Evolutionary conservation across 2,888 invertebrate genomes (phyloP), one percentile per base, ranked within the genome.

Genomic region (Drosophila heteroneura): DNA sequence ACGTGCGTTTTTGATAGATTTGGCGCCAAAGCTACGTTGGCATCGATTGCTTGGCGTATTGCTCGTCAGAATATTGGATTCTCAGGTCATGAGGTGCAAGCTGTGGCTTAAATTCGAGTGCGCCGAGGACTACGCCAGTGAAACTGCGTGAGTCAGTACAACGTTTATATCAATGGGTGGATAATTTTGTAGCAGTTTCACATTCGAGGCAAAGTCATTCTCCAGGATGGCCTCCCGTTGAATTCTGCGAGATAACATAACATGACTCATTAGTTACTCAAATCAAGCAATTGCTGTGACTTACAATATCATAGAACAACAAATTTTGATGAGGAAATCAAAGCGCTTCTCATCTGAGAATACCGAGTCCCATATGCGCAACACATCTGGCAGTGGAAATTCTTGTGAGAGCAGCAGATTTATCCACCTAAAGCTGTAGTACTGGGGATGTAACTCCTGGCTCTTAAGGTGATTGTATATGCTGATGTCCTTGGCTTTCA

Each of bases 301-400:
- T 96, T 95, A 98, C 98, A 98, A 95, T 84, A 99, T 97, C 99
- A 99, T 99, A 89, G 99, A 98, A 94, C 98, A 97, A 93, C 99
- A 99, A 69, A 99, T 96, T 92, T 97, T 96, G 76, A 98, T 96
- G 4, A 99, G 96, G 92, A 98, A 99, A 89, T 97, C 96, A 93
- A 99, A 99, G 90, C 99, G 95, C 64, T 96, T 95, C 61, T 96
- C 95, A 93, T 99, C 99, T 0, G 99, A 96, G 92, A 99, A 98
- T 61, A 99, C 94, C 0, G 98, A 97, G 93, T 99, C 99, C 99
- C 99, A 99, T 90, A 99, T 96, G 77, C 99, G 95, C 89, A 99
- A 96, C 0, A 99, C 98, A 94, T 99, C 99, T 51, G 99, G 99
- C 81, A 99, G 94, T 30, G 98, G 97, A 93, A 99, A 99, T 94